These are phyloP conservation scores for Dipus sagitta DNA, from an alignment of 2,797 vertebrate genomes.

Conservation along the genomic window DNA sequence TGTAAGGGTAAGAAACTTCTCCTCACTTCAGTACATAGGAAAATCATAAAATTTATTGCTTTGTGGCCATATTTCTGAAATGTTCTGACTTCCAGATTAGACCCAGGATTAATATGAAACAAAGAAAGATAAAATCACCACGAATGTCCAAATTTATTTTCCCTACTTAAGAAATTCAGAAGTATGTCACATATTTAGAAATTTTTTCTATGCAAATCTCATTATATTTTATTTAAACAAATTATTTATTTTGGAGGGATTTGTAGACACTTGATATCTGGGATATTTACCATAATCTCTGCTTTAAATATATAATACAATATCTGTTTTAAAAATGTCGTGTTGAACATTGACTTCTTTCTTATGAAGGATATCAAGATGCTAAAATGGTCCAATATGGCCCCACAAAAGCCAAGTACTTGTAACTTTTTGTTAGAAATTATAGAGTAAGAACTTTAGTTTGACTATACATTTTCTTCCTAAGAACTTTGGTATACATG, in stretches of 20 bases:
- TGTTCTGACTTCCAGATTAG: not conserved
- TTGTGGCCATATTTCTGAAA: not conserved
- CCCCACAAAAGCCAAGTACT: too few species aligned
- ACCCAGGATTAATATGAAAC: not conserved
- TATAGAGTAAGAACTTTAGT: slow-evolving; percentile 35
- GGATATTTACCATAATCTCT: not conserved
- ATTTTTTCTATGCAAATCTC: not conserved
- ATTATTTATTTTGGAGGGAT: not conserved
- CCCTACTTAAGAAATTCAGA: not conserved
- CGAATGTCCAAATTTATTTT: not conserved
- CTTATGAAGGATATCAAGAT: too few species aligned
- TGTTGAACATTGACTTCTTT: too few species aligned
- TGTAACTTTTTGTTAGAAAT: not conserved
- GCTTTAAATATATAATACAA: too few species aligned
- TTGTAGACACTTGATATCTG: not conserved
- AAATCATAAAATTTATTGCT: not conserved
- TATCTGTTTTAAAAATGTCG: too few species aligned
- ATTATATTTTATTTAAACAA: not conserved
- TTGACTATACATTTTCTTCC: slow-evolving; percentile 5
- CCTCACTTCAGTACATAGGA: not conserved
- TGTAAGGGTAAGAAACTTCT: not conserved
- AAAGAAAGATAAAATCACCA: not conserved
- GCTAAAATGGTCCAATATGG: too few species aligned
- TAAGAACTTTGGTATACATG: not conserved
- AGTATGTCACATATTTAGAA: not conserved